Evolutionary conservation across 1,140 invertebrate species (phyloP), one percentile per base, ranked within the genome.

Genomic region (Lycorma delicatula): DNA sequence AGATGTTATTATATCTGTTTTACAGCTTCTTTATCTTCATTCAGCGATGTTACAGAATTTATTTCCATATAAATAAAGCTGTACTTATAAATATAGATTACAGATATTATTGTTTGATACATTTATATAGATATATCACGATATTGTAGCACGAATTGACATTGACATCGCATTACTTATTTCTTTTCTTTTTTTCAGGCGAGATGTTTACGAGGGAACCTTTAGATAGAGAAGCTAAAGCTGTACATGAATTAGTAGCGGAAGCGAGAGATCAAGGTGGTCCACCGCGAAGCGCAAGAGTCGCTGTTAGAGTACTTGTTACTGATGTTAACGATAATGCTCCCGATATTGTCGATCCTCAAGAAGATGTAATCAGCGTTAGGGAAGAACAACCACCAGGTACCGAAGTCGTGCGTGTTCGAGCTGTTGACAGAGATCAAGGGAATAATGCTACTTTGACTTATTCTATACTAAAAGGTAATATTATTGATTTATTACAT

Each of bases 241-340:
- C 81, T 16, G 71, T 80, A 0, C 89, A 95, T 72, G 87, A 92
- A 62, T 71, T 96, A 16, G 82, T 88, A 1, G 83, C 90, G 12
- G 87, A 91, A 72, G 93, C 89, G 1, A 76, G 81, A 54, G 94
- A 98, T 73, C 84, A 88, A 68, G 93, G 93, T 0, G 78, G 75
- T 1, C 86, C 91, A 0, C 81, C 85, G 1, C 79, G 84, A 51
- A 84, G 83, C 54, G 78, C 84, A 13, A 75, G 88, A 60, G 86
- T 89, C 0, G 77, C 83, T 4, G 74, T 96, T 47, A 77, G 82
- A 62, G 80, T 97, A 0, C 75, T 77, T 56, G 83, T 91, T 2
- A 78, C 81, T 13, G 93, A 96, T 70, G 82, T 91, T 3, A 97
- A 97, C 71, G 93, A 97, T 72, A 95, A 96, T 74, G 79, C 85